These are phyloP conservation scores for Pachycephala philippinensis DNA, from an alignment of 2,113 vertebrate genomes.

Conservation along the genomic window DNA sequence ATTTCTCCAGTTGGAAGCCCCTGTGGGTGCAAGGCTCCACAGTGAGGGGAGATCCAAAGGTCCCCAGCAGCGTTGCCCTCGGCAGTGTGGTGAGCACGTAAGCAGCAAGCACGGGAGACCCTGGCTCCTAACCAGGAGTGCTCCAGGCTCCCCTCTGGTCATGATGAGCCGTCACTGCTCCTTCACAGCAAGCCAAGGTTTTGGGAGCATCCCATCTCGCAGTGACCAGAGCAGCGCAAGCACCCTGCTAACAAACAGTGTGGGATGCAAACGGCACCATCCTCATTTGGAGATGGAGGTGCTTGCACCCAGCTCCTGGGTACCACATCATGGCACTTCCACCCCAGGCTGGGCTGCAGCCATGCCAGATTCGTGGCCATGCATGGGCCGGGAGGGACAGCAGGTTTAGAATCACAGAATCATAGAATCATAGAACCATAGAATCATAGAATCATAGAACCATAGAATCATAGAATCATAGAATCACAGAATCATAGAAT, in stretches of 20 bases:
- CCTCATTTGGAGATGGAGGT: accelerated
- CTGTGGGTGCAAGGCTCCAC: neutral
- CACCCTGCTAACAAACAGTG: neutral
- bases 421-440: neutral
- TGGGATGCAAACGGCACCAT: neutral
- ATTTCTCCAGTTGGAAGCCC: constrained; percentile 61
- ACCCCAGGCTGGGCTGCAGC: neutral
- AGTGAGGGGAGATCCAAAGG: neutral
- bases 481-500: neutral
- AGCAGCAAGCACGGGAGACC: neutral
- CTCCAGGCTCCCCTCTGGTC: neutral
- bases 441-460: neutral
- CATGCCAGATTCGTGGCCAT: accelerated
- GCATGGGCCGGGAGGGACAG: accelerated
- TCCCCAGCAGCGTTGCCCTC: neutral
- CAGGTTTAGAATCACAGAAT: neutral
- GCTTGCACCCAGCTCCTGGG: accelerated
- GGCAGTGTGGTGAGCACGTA: accelerated
- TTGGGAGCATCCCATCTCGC: neutral
- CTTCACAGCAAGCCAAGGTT: neutral
- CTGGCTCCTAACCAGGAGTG: neutral
- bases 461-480: neutral
- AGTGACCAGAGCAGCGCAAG: neutral
- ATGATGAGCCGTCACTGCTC: accelerated
- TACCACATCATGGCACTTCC: neutral